Conservation (phyloP, 2,888 invertebrate species). For the Folsomia manolachei region DNA sequence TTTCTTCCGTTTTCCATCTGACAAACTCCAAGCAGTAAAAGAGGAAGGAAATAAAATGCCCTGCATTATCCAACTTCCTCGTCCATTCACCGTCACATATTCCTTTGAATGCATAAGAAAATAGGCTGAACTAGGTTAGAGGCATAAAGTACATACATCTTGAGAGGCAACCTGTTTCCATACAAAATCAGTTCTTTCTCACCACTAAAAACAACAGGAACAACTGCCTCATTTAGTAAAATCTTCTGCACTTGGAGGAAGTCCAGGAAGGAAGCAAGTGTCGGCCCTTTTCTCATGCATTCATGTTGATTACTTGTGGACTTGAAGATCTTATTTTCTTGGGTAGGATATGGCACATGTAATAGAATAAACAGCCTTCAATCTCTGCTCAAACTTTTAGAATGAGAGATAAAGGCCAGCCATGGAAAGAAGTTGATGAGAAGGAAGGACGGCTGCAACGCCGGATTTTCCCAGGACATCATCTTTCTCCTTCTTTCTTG, state of each 20-base stretch:
- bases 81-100: not conserved
- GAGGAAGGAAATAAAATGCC: not conserved
- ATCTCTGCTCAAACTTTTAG: not conserved
- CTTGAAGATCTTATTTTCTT: not conserved
- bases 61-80: not conserved
- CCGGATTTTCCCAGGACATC: conserved; percentile 1
- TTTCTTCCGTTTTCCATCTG: conserved; percentile 4
- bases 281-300: not conserved
- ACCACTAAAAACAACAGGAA: not conserved
- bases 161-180: not conserved
- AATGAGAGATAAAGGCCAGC: conserved; percentile 2
- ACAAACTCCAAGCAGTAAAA: not conserved
- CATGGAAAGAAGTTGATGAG: not conserved
- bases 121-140: not conserved
- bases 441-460: not conserved
- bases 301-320: not conserved
- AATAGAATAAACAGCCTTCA: not conserved
- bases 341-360: too few relatives aligned
- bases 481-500: too few relatives aligned
- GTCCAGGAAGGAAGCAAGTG: conserved; percentile 1
- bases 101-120: too few relatives aligned
- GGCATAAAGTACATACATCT: not conserved
- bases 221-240: not conserved
- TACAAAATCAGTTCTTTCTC: not conserved
- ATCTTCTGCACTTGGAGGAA: not conserved